Evolutionary conservation across 1,140 invertebrate genomes (phyloP), one percentile per base, ranked within the genome.

Genomic region (Lasioglossum albipes): DNA sequence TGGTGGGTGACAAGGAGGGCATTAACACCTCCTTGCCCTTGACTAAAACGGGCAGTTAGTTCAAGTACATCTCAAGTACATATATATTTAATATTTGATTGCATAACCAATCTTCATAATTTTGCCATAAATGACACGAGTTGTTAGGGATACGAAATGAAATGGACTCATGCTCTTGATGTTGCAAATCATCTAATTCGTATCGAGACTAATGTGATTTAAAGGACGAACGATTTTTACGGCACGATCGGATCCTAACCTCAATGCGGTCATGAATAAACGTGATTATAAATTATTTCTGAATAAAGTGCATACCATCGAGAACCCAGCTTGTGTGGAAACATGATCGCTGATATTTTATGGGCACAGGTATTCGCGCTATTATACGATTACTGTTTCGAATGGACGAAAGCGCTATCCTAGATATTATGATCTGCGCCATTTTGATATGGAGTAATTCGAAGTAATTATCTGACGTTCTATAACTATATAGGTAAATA

Each of bases 1-100:
- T 99, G 1, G 99, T 99, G 0, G 99, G 99, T 2, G 98, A 99
- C 0, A 99, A 94, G 0, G 99, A 98, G 0, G 99, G 99, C 71
- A 99, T 93, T 3, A 84, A 72, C 10, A 93, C 52, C 76, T 91
- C 89, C 66, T 91, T 93, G n/a, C 92, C 92, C 81, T 90, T 90
- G 7, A 90, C 92, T 93, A 13, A 73, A 79, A 79, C 16, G 70
- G 82, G 65, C 20, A 45, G 74, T 86, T 65, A 79, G 57, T 59
- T 59, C 18, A 54, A 54, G 57, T 36, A 27, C 13, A 68, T 67
- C 31, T 20, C 0, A 42, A 71, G 12, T 10, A 62, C 2, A 57
- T 49, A 42, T 41, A 27, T 1, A 52, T 49, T 42, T 57, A 10
- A 69, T 49, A 76, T 36, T 67, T 70, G 84, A 68, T 90, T 90